Percentiles rank a stretch among this genome's conserved stretches.
phyloP scores from a whole-genome alignment of 1,140 invertebrate species.

The Drosophila baimaii region DNA sequence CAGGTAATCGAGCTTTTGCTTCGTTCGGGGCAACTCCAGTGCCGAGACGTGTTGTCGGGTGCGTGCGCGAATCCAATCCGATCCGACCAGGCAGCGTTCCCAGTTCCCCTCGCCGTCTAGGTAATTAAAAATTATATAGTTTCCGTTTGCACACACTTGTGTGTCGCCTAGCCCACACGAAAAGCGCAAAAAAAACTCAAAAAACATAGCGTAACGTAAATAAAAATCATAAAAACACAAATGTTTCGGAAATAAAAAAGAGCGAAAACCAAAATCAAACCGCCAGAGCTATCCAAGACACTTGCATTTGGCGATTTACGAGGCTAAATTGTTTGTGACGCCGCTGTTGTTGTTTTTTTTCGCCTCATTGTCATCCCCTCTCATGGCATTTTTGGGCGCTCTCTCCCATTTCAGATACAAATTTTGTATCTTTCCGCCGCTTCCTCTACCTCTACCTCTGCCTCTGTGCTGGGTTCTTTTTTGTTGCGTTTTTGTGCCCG shows the following conservation, averaged over 20 bases:
- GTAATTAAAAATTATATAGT: slow-evolving; percentile 54
- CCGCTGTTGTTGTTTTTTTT: slow-evolving; percentile 10
- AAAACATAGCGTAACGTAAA: slow-evolving; percentile 3
- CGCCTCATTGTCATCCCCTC: slow-evolving; percentile 36
- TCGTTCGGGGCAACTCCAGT: slow-evolving; percentile 44
- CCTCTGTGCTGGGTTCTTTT: background rate
- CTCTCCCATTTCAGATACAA: slow-evolving; percentile 34
- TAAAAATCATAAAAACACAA: slow-evolving; percentile 9
- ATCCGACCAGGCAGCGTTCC: slow-evolving; percentile 20
- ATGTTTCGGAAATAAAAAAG: slow-evolving; percentile 10
- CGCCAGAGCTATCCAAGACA: slow-evolving; percentile 42
- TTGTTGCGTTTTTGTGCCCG: slow-evolving; percentile 24
- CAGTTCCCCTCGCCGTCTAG: slow-evolving; percentile 25
- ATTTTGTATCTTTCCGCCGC: slow-evolving; percentile 31
- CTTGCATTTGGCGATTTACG: slow-evolving; percentile 47
- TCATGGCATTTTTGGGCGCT: slow-evolving; percentile 37
- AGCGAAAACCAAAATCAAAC: slow-evolving; percentile 23
- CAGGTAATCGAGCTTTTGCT: slow-evolving; percentile 42
- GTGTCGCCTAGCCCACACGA: background rate
- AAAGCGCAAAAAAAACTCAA: slow-evolving; percentile 2
- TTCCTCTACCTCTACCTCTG: too few species aligned
- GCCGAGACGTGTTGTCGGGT: slow-evolving; percentile 38
- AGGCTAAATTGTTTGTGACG: slow-evolving; percentile 46
- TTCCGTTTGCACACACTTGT: slow-evolving; percentile 39
- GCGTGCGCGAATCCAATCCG: slow-evolving; percentile 39